Evolutionary conservation across 2,113 vertebrate species (phyloP).

Genomic region (Chaetodon trifascialis): DNA sequence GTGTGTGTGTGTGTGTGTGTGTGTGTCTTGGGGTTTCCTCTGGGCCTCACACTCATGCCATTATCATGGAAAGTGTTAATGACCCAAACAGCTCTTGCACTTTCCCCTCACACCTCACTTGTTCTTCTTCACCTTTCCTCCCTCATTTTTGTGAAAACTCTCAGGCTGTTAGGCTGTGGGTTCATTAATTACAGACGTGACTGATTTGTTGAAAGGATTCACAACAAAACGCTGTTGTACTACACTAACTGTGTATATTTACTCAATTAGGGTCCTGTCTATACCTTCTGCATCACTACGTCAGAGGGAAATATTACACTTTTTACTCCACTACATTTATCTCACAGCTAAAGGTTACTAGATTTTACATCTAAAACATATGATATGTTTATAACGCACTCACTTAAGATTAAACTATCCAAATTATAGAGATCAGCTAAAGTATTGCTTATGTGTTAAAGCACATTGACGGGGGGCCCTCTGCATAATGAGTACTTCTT

Average conservation of each 20-base stretch:
- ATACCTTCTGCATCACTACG: neutral
- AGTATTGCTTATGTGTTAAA: neutral
- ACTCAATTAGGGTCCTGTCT: neutral
- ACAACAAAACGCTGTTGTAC: neutral
- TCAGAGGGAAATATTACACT: neutral
- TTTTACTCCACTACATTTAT: neutral
- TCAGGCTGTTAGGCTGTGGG: no score
- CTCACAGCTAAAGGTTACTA: neutral
- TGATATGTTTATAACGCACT: neutral
- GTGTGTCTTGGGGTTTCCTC: constrained; percentile 50
- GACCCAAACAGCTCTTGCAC: constrained; percentile 61
- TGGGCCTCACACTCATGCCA: constrained; percentile 40
- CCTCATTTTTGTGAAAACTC: neutral
- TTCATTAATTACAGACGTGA: neutral
- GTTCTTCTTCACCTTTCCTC: constrained; percentile 7
- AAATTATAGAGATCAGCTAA: neutral
- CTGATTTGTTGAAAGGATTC: neutral
- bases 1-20: constrained; percentile 42
- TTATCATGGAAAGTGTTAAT: constrained; percentile 70
- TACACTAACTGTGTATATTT: neutral
- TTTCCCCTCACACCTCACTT: constrained; percentile 25
- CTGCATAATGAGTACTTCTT: no score
- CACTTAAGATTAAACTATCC: neutral
- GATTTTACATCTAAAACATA: neutral
- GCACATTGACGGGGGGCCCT: no score